Conservation (phyloP, 2,888 invertebrate species). For the Anodontia alba region DNA sequence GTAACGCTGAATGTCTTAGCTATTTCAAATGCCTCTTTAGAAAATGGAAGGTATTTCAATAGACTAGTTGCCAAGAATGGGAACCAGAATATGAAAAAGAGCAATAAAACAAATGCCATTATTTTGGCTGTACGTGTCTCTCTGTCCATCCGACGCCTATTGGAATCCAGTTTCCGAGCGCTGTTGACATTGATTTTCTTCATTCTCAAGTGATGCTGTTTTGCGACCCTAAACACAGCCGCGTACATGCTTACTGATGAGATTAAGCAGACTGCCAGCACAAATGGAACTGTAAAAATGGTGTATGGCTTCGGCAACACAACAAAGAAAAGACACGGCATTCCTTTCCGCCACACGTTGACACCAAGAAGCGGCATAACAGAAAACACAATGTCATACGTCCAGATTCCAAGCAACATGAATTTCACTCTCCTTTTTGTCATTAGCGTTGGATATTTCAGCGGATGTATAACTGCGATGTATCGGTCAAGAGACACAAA, state of each 20-base stretch:
- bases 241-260: conserved; percentile 20
- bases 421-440: conserved; percentile 43
- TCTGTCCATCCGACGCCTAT: background rate
- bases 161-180: background rate
- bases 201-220: background rate
- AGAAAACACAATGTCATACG: conserved; percentile 51
- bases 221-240: background rate
- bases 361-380: conserved; percentile 48
- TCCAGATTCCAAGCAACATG: conserved; percentile 52
- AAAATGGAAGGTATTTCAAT: conserved; percentile 50
- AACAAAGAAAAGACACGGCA: conserved; percentile 57
- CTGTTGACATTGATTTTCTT: background rate
- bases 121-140: conserved; percentile 55
- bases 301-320: conserved; percentile 58
- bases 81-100: conserved; percentile 68
- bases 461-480: conserved; percentile 61
- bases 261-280: conserved; percentile 37
- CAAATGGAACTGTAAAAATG: conserved; percentile 48
- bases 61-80: conserved; percentile 61
- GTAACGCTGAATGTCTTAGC: conserved; percentile 56
- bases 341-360: conserved; percentile 42
- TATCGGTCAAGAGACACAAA: conserved; percentile 63
- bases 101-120: conserved; percentile 56
- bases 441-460: conserved; percentile 50
- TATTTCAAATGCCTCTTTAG: conserved; percentile 45